phyloP scores from a whole-genome alignment of 2,113 vertebrate species.

The Scatophagus argus region DNA sequence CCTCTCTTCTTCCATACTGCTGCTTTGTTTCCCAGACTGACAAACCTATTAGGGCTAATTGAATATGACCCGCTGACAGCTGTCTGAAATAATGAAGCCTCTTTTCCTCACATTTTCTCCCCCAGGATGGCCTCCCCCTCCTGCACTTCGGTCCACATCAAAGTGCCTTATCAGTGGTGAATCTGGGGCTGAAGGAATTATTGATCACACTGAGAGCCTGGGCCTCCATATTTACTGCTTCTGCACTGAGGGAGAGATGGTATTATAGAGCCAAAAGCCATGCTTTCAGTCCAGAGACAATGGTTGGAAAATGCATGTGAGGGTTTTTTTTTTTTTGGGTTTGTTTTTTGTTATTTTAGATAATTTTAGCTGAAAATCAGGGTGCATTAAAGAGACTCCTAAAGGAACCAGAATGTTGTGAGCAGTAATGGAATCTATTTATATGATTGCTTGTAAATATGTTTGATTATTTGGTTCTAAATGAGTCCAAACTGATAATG shows the following conservation, averaged over 20 bases:
- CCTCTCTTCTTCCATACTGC: slow-evolving; percentile 13
- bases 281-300: slow-evolving; percentile 55
- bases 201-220: slow-evolving; percentile 70
- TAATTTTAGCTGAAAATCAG: background rate
- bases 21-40: slow-evolving; percentile 66
- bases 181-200: slow-evolving; percentile 73
- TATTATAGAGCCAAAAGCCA: slow-evolving; percentile 51
- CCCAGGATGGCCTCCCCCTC: slow-evolving; percentile 47
- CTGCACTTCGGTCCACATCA: slow-evolving; percentile 74
- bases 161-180: slow-evolving; percentile 63
- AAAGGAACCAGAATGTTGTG: no score
- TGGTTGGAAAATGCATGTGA: background rate
- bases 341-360: slow-evolving; percentile 32
- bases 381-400: background rate
- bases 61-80: slow-evolving; percentile 65
- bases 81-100: slow-evolving; percentile 77
- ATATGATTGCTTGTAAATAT: background rate
- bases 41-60: slow-evolving; percentile 67
- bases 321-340: background rate
- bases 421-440: slow-evolving; percentile 6
- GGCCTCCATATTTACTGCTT: slow-evolving; percentile 41
- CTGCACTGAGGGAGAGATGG: slow-evolving; percentile 22
- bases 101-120: slow-evolving; percentile 67
- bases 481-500: background rate
- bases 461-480: slow-evolving; percentile 5